Conservation (phyloP, 2,888 invertebrate species). For the Patella depressa region DNA sequence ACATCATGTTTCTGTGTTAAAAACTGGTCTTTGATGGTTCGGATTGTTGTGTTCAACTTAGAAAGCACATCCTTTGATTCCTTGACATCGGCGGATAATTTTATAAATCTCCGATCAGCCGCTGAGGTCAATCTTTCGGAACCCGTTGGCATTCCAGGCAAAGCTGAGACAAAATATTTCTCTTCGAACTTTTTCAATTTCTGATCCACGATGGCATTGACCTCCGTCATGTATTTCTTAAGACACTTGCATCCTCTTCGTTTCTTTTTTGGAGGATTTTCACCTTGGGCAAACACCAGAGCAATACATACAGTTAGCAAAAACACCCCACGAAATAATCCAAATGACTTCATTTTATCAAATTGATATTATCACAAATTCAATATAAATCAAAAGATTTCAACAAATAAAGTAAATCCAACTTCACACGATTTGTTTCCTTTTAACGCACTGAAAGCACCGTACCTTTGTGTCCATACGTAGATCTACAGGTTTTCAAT, state of each 20-base stretch:
- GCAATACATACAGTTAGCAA: neutral
- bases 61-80: conserved; percentile 19
- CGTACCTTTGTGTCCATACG: too few species aligned
- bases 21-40: conserved; percentile 20
- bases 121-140: neutral
- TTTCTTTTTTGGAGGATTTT: conserved; percentile 18
- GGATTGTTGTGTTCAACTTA: conserved; percentile 16
- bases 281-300: neutral
- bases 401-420: too few species aligned
- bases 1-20: conserved; percentile 19
- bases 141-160: neutral
- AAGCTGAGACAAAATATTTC: conserved; percentile 15
- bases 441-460: too few species aligned
- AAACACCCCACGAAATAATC: neutral
- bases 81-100: conserved; percentile 22
- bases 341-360: neutral
- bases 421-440: too few species aligned
- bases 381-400: too few species aligned
- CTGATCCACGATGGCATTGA: conserved; percentile 21
- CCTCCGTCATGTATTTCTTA: conserved; percentile 20
- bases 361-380: too few species aligned
- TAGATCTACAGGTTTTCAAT: neutral
- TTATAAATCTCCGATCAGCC: conserved; percentile 18
- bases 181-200: conserved; percentile 24
- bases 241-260: conserved; percentile 20